Evolutionary conservation across 2,888 invertebrate genomes (phyloP).

Genomic region (Tubulanus polymorphus): DNA sequence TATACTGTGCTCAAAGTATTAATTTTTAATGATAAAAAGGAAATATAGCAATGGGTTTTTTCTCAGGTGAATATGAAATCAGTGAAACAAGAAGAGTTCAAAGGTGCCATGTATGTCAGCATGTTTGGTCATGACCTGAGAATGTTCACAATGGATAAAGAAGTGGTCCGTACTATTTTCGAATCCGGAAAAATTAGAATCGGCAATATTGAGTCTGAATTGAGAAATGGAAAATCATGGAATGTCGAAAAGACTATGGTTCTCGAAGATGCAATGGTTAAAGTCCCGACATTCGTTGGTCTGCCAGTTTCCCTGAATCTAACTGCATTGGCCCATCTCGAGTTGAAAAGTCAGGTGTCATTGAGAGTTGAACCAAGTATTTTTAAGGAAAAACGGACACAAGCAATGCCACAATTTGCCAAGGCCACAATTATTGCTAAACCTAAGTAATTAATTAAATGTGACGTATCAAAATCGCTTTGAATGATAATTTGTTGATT

Average conservation of each 20-base stretch:
- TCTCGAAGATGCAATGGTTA: conserved; percentile 13
- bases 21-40: no score
- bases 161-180: not conserved
- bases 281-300: conserved; percentile 26
- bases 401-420: conserved; percentile 5
- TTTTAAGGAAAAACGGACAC: conserved; percentile 11
- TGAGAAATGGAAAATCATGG: conserved; percentile 6
- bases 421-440: conserved; percentile 5
- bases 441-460: conserved; percentile 8
- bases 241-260: conserved; percentile 15
- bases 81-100: conserved; percentile 14
- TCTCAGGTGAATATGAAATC: conserved; percentile 22
- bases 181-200: not conserved
- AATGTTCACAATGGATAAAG: conserved; percentile 18
- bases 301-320: conserved; percentile 24
- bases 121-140: conserved; percentile 25
- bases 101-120: conserved; percentile 24
- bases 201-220: conserved; percentile 4
- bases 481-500: no score
- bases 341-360: conserved; percentile 17
- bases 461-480: no score
- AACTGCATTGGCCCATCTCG: conserved; percentile 16
- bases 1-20: no score
- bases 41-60: no score
- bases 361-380: conserved; percentile 10